A percentile compares a stretch with the other conserved stretches of the same genome.
These are phyloP conservation scores for Pseudomugil tenellus DNA, from an alignment of 2,797 vertebrate species.

Conservation along the genomic window DNA sequence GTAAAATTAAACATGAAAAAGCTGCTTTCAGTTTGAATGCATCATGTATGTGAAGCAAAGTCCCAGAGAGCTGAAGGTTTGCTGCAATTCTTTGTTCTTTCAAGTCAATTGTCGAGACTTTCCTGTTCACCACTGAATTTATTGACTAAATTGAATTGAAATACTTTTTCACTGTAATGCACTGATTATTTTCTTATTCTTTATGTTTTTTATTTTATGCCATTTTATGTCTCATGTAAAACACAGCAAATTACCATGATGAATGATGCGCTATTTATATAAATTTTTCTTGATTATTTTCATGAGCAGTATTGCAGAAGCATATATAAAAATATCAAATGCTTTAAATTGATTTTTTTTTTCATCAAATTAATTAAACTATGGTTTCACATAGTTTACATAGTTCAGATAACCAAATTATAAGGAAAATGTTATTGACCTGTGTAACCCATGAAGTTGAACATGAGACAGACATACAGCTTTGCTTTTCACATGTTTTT, in stretches of 20 bases:
- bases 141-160: no score
- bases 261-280: background rate
- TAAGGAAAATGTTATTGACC: background rate
- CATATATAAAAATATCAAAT: no score
- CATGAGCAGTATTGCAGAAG: background rate
- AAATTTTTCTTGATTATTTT: background rate
- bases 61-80: background rate
- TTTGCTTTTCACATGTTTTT: conserved; percentile 14
- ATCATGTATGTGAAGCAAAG: background rate
- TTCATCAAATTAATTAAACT: background rate
- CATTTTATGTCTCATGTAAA: background rate
- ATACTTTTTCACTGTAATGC: no score
- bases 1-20: background rate
- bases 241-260: background rate
- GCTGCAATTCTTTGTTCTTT: no score
- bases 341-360: background rate
- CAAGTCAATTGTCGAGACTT: no score
- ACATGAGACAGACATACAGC: background rate
- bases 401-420: background rate
- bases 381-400: background rate
- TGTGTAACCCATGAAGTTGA: conserved; percentile 7
- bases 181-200: background rate
- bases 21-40: background rate
- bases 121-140: no score
- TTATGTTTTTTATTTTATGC: background rate